Evolutionary conservation across 2,888 invertebrate species (phyloP).

Genomic region (Sisyra terminalis): DNA sequence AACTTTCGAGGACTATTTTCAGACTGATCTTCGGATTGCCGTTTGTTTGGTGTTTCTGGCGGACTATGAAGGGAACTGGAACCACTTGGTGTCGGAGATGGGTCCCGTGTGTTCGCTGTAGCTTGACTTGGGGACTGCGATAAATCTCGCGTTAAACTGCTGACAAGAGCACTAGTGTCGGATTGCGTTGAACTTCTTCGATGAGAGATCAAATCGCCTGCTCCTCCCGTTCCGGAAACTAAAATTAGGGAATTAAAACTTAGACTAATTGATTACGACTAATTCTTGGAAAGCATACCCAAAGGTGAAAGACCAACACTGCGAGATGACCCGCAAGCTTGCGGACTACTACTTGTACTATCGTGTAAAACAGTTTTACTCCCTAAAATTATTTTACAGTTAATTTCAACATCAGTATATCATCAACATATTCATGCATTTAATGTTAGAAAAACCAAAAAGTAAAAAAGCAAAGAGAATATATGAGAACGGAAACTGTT

Average conservation of each 20-base stretch:
- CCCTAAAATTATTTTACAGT: constrained; percentile 10
- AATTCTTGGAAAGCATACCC: constrained; percentile 23
- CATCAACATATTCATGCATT: too few relatives aligned
- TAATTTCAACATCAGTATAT: background rate
- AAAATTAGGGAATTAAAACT: constrained; percentile 7
- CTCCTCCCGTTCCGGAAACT: constrained; percentile 26
- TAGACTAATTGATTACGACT: too few relatives aligned
- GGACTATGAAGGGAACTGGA: constrained; percentile 34
- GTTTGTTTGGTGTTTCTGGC: constrained; percentile 26
- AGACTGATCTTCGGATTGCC: constrained; percentile 21
- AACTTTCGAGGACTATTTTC: constrained; percentile 27
- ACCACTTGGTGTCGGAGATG: constrained; percentile 36
- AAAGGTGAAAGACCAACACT: constrained; percentile 37
- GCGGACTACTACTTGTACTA: constrained; percentile 35
- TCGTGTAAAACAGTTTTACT: constrained; percentile 20
- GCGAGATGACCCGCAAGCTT: constrained; percentile 33
- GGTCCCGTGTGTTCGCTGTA: constrained; percentile 29
- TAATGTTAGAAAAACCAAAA: too few relatives aligned
- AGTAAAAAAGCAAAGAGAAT: too few relatives aligned
- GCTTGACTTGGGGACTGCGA: constrained; percentile 38
- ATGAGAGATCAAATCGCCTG: constrained; percentile 24
- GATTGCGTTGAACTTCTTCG: constrained; percentile 37
- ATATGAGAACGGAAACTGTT: too few relatives aligned
- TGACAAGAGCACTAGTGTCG: constrained; percentile 42
- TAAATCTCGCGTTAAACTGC: constrained; percentile 42